Evolutionary conservation across 2,113 vertebrate genomes (phyloP).

Genomic region (Strix aluco): DNA sequence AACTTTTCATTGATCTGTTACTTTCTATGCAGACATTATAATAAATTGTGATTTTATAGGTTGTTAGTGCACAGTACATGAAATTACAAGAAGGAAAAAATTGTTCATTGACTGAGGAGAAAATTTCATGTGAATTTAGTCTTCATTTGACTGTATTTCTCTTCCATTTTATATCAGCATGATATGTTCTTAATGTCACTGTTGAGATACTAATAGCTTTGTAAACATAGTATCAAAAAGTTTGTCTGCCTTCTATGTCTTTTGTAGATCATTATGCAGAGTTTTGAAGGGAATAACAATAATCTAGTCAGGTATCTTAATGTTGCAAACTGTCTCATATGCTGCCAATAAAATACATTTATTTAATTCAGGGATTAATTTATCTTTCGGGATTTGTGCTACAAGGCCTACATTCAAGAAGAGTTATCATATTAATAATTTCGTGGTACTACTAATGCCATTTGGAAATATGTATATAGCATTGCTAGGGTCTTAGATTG

Average conservation of each 20-base stretch:
- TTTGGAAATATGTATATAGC: background rate
- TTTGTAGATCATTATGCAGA: background rate
- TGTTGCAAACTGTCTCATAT: background rate
- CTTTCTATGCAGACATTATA: background rate
- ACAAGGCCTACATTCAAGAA: background rate
- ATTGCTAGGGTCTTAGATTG: background rate
- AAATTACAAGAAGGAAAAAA: background rate
- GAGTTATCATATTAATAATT: background rate
- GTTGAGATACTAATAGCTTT: background rate
- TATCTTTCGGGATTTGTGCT: background rate
- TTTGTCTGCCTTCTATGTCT: background rate
- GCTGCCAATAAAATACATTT: constrained; percentile 9
- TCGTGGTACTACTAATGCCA: background rate
- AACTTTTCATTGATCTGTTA: background rate
- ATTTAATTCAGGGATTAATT: constrained; percentile 2
- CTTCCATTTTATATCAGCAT: background rate
- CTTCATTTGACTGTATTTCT: constrained; percentile 15
- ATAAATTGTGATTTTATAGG: background rate
- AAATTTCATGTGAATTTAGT: constrained; percentile 13
- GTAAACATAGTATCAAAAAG: background rate
- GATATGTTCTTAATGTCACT: background rate
- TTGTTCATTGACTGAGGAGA: background rate
- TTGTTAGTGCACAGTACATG: background rate
- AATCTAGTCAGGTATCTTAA: background rate
- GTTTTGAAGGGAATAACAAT: background rate